Evolutionary conservation across 2,797 vertebrate genomes (phyloP), one percentile per base, ranked within the genome.

Genomic region (Pangasius larnaudii): DNA sequence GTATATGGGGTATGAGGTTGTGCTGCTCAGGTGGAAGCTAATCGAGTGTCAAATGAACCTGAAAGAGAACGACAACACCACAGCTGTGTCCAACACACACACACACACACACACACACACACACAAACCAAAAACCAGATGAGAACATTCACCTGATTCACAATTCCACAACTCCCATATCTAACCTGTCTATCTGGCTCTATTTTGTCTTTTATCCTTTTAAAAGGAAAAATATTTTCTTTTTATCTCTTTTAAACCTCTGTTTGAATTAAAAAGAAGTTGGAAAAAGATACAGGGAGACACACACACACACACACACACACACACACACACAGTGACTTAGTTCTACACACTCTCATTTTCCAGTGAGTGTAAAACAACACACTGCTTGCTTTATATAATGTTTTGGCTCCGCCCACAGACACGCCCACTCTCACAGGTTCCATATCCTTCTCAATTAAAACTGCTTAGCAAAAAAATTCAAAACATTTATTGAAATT

Each of bases 11-110:
- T 94, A 94, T 94, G 95, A 93, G 92, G 88, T 93, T 92, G 91
- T 91, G 71, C 88, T 92, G 91, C 94, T 95, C 94, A 95, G 94
- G 93, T 95, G 93, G 93, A 93, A 95, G 93, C 91, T 95, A 95
- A 95, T 94, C 91, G 91, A 93, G 93, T 94, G 93, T 95, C 94
- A 94, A 95, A 95, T 95, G 92, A 95, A 94, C 94, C 85, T 79
- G 90, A 86, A 91, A 89, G 87, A 88, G 85, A 36, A 39, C 46
- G 84, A 89, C 85, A 89, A 88, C 1, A 2, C 59, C 87, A 90
- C 94, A 95, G 94, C 94, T 96, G 95, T 91, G 93, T 88, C 92
- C 88, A 90, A 63, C 7, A 80, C 71, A 65, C 84, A 75, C 59
- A 83, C 80, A 65, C 58, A 75, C 42, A 51, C 59, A 83, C 80